Percentiles rank a stretch among this genome's conserved stretches.
These are phyloP conservation scores for Clinocottus analis DNA, from an alignment of 2,113 vertebrate species.

Conservation along the genomic window DNA sequence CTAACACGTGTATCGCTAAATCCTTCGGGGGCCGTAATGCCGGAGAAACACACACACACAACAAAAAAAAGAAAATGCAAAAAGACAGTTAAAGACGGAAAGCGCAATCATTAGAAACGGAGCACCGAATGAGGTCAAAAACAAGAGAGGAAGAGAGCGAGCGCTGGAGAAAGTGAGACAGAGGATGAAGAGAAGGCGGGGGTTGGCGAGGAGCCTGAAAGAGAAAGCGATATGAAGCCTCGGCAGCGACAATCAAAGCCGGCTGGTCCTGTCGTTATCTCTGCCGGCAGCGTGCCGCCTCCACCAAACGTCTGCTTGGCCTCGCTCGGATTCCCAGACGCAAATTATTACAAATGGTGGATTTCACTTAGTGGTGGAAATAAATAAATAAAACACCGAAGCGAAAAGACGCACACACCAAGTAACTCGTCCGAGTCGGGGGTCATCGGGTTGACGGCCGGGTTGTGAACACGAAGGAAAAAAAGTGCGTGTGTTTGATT, in stretches of 20 bases:
- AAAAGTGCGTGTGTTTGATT: not conserved
- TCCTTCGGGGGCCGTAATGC: not conserved
- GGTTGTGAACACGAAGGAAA: too few species aligned
- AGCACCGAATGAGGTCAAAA: not conserved
- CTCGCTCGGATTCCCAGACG: not conserved
- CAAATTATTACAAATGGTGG: slow-evolving; percentile 31
- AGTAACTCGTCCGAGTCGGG: not conserved
- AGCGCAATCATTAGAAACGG: not conserved
- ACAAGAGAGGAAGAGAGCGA: not conserved
- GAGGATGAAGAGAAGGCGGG: not conserved
- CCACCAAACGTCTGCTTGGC: slow-evolving; percentile 21
- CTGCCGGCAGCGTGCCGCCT: slow-evolving; percentile 4
- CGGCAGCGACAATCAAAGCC: slow-evolving; percentile 32
- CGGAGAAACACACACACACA: not conserved
- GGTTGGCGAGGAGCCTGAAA: not conserved
- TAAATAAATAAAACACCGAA: not conserved
- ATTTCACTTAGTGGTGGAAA: not conserved
- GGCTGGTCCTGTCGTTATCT: slow-evolving; percentile 18
- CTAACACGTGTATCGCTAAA: not conserved
- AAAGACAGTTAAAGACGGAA: not conserved
- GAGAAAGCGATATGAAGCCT: not conserved
- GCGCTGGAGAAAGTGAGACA: not conserved
- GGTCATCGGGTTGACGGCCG: not conserved
- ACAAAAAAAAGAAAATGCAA: not conserved
- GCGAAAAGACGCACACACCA: not conserved